phyloP scores from a whole-genome alignment of 2,888 invertebrate species.

The Cyaniris semiargus region DNA sequence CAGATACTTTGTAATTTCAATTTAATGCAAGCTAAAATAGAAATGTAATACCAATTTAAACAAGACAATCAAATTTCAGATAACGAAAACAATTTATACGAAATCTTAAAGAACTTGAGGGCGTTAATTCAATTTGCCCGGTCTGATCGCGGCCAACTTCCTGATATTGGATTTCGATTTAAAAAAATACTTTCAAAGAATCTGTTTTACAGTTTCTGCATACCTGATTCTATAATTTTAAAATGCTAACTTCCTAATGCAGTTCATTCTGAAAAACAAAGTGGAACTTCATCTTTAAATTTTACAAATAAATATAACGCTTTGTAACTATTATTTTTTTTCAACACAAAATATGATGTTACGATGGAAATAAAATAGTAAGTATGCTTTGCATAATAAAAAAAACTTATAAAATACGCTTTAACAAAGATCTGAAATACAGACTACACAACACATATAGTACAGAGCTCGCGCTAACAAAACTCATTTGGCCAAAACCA shows the following conservation, averaged over 20 bases:
- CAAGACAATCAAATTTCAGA: constrained; percentile 19
- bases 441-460: background rate
- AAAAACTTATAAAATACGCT: background rate
- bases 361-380: too few relatives aligned
- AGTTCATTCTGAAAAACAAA: background rate
- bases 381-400: background rate
- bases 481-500: constrained; percentile 27
- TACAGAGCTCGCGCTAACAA: background rate
- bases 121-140: constrained; percentile 23
- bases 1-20: constrained; percentile 15
- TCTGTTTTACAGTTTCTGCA: background rate
- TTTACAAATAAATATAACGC: background rate
- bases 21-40: constrained; percentile 7
- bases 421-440: background rate
- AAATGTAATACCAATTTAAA: constrained; percentile 26
- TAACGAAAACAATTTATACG: constrained; percentile 27
- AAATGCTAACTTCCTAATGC: background rate
- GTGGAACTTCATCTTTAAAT: background rate
- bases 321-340: background rate
- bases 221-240: constrained; percentile 8
- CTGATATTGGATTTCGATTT: constrained; percentile 24
- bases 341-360: background rate
- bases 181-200: constrained; percentile 2
- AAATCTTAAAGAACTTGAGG: constrained; percentile 23
- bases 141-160: constrained; percentile 28